A percentile compares a stretch with the other conserved stretches of the same genome.
Evolutionary conservation across 2,113 vertebrate genomes (phyloP).

Genomic region (Chaetops frenatus): DNA sequence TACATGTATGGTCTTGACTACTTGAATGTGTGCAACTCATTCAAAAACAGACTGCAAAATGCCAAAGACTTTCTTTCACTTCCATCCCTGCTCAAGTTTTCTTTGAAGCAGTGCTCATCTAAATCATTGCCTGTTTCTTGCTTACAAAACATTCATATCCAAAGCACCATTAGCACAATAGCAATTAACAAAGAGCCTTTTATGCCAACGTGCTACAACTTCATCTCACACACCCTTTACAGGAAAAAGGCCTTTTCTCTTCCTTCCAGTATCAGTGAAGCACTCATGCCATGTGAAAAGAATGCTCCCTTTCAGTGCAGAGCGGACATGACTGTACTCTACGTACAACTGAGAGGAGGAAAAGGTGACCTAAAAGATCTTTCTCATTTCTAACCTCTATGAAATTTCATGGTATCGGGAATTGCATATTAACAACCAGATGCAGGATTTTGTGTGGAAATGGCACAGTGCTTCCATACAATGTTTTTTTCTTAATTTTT

Average conservation of each 20-base stretch:
- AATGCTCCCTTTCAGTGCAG: slow-evolving; percentile 32
- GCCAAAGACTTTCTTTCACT: neutral
- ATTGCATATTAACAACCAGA: slow-evolving; percentile 4
- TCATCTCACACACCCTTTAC: slow-evolving; percentile 56
- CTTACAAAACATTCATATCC: slow-evolving; percentile 42
- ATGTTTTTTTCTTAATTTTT: neutral
- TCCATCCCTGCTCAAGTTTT: slow-evolving; percentile 24
- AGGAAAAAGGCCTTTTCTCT: slow-evolving; percentile 40
- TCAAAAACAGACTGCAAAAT: neutral
- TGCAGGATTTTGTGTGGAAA: neutral
- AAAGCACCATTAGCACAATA: slow-evolving; percentile 12
- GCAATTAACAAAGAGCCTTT: slow-evolving; percentile 73
- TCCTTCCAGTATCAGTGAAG: slow-evolving; percentile 27
- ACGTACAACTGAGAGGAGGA: neutral
- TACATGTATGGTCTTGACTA: neutral
- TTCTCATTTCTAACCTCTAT: neutral
- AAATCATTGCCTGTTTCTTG: slow-evolving; percentile 54
- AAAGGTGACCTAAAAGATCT: slow-evolving; percentile 14
- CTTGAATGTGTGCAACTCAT: neutral
- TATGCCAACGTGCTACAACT: slow-evolving; percentile 54
- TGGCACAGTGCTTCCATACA: neutral
- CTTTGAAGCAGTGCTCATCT: neutral
- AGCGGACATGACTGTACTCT: neutral
- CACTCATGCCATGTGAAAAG: neutral
- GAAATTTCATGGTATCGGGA: neutral